Evolutionary conservation across 2,888 invertebrate species (phyloP), one percentile per base, ranked within the genome.

Genomic region (Neoaliturus tenellus): DNA sequence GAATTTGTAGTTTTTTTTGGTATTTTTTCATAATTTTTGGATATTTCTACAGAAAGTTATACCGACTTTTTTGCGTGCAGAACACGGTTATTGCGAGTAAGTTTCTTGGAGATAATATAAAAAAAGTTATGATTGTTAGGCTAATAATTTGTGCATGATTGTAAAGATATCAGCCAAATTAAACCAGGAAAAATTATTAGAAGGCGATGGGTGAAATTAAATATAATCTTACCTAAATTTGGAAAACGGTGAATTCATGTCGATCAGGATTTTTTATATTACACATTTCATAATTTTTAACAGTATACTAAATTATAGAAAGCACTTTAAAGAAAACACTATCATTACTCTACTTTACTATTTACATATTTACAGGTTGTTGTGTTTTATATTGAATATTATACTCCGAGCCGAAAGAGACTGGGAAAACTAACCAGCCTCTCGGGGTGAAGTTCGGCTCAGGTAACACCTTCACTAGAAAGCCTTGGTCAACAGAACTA

Each of bases 391-490:
- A 71, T 39, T 71, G 71, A 4, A 71, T n/a, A 39, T 20, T 35
- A 39, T 28, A 39, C 1, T 71, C 71, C 1, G 35, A 0, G 23
- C 71, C 14, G 23, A 71, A 71, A 25, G 71, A 71, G 8, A 71
- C 39, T 39, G 71, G 71, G 39, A 71, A 71, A 1, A 71, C 0
- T 39, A 71, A 20, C 71, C 71, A 71, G 39, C 71, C 71, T 39
- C 39, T 71, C 5, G 14, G 71, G 1, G 71, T 71, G 20, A 71
- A 71, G 39, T 39, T 71, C 5, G 71, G 71, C 20, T 39, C 71
- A 35, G 39, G 39, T 8, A 71, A 39, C 71, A 71, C 35, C 39
- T 71, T 71, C 31, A 35, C 39, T 20, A 71, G 10, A 20, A n/a
- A 71, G 0, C n/a, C 71, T 20, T 35, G 23, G 23, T 71, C 71